phyloP scores from a whole-genome alignment of 2,113 vertebrate genomes.

The Mobula hypostoma region DNA sequence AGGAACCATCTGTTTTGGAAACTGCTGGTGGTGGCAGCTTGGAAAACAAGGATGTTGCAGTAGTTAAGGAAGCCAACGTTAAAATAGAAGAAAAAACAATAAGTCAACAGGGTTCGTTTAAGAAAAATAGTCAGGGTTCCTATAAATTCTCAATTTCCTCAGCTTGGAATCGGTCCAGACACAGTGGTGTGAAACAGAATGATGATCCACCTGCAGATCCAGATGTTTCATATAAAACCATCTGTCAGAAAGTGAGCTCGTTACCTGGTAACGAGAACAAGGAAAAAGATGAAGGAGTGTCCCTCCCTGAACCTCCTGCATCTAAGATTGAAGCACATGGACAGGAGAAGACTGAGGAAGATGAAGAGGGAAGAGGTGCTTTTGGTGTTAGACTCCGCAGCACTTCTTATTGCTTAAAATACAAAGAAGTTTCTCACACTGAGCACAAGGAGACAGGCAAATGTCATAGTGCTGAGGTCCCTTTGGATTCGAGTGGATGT shows the following conservation, averaged over 20 bases:
- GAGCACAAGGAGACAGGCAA: constrained; percentile 52
- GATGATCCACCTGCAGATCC: constrained; percentile 41
- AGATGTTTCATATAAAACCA: constrained; percentile 41
- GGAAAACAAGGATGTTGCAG: constrained; percentile 32
- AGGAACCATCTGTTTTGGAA: constrained; percentile 39
- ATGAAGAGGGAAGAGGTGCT: constrained; percentile 54
- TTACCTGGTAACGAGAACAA: constrained; percentile 48
- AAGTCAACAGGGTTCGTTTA: constrained; percentile 40
- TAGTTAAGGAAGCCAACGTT: constrained; percentile 16
- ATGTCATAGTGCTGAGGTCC: constrained; percentile 57
- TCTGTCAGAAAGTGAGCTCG: constrained; percentile 42
- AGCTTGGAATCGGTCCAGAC: constrained; percentile 55
- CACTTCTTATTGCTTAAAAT: constrained; percentile 68
- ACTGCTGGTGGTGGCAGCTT: neutral
- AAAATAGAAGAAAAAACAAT: constrained; percentile 44
- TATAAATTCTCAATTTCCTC: constrained; percentile 62
- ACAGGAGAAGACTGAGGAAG: constrained; percentile 42
- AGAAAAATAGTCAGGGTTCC: constrained; percentile 53
- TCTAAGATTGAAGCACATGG: constrained; percentile 42
- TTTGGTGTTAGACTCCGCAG: constrained; percentile 82
- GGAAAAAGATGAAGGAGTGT: constrained; percentile 45
- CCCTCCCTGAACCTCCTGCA: constrained; percentile 39
- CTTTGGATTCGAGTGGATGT: constrained; percentile 47
- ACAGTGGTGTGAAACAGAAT: constrained; percentile 55
- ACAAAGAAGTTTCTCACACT: constrained; percentile 47